Conservation (phyloP, 2,113 vertebrate genomes). For the Speoplatyrhinus poulsoni region DNA sequence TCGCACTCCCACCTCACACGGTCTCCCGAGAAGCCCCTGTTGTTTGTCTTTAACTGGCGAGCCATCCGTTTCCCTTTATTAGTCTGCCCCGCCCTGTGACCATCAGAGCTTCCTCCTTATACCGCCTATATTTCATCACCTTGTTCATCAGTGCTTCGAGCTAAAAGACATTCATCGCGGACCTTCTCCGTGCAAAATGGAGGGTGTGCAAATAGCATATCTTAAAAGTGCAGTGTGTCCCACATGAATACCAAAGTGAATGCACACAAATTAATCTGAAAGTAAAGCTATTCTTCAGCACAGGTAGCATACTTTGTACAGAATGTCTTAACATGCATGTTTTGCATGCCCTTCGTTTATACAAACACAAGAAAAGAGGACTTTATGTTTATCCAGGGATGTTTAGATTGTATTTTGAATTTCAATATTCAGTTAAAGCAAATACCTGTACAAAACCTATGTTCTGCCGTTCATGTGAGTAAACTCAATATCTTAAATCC, state of each 20-base stretch:
- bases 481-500: neutral
- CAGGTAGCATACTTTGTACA: too few relatives aligned
- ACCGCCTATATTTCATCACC: neutral
- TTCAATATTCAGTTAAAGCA: too few relatives aligned
- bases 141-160: neutral
- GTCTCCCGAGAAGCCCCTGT: conserved; percentile 23
- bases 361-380: too few relatives aligned
- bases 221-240: neutral
- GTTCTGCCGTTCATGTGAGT: neutral
- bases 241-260: too few relatives aligned
- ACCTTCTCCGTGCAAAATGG: neutral
- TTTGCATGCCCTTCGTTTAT: too few relatives aligned
- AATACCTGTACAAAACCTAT: too few relatives aligned
- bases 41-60: conserved; percentile 8
- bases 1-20: conserved; percentile 15
- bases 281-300: too few relatives aligned
- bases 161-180: neutral
- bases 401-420: too few relatives aligned
- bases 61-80: neutral
- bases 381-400: too few relatives aligned
- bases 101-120: neutral
- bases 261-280: too few relatives aligned
- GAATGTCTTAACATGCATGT: too few relatives aligned
- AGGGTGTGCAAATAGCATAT: neutral
- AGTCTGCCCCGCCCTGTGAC: neutral